Evolutionary conservation across 1,140 invertebrate genomes (phyloP), one percentile per base, ranked within the genome.

Genomic region (Scaptomyza montana): DNA sequence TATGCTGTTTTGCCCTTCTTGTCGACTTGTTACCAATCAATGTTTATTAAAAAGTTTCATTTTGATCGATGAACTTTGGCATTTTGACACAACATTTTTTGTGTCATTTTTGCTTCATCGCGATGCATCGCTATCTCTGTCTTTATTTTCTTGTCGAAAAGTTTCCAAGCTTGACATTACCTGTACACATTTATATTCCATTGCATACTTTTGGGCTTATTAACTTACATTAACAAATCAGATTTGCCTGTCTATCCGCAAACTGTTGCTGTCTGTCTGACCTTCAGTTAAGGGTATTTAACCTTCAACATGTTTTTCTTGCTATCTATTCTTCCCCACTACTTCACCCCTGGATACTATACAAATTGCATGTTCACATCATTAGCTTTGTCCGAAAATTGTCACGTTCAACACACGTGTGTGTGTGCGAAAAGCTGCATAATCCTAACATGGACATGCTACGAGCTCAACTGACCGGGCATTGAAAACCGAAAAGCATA

Each of bases 321-420:
- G 39, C 12, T 43, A 43, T 12, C 39, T 43, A n/a, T 43, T 43
- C 39, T 4, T n/a, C 3, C 39, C 10, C 39, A 10, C 39, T 5
- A 53, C 36, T 54, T 36, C 39, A 60, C 59, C 41, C 21, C 55
- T 50, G 46, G 33, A 28, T 47, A 41, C 77, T 62, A 79, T 75
- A 79, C 78, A 80, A 77, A 81, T 80, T 80, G 78, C 78, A 65
- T 68, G 78, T 77, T 77, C 78, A 68, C 78, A 81, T 80, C 78
- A 80, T 80, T 81, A 80, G 78, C 78, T 80, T 80, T 80, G 78
- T 77, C 78, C 78, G 78, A 80, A 81, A 81, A 81, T 81, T 81
- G 78, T 81, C 78, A 81, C 78, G 78, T 81, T 81, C 78, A 61
- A 60, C 61, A 78, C 78, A 81, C 78, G 64, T 81, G 56, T 45